These are phyloP conservation scores for Gambusia affinis DNA, from an alignment of 2,113 vertebrate species.

Conservation along the genomic window DNA sequence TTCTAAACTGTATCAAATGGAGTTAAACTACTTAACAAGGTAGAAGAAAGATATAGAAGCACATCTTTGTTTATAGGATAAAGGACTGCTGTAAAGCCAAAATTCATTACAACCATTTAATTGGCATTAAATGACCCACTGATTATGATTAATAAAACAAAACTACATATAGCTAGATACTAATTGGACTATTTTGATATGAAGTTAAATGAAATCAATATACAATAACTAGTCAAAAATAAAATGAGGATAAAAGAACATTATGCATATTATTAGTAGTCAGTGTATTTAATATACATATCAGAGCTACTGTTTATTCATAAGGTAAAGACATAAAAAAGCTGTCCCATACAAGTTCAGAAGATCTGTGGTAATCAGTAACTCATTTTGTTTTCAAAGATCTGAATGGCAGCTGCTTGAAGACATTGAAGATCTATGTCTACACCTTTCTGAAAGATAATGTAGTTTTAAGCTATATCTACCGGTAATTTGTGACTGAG, in stretches of 20 bases:
- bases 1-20: too few relatives aligned
- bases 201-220: too few relatives aligned
- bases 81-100: too few relatives aligned
- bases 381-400: slow-evolving; percentile 20
- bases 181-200: not conserved
- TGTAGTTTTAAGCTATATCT: slow-evolving; percentile 37
- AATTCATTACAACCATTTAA: too few relatives aligned
- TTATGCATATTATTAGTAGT: not conserved
- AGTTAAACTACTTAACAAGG: too few relatives aligned
- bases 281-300: not conserved
- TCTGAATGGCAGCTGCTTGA: slow-evolving; percentile 25
- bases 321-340: slow-evolving; percentile 46
- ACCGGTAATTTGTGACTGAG: slow-evolving; percentile 26
- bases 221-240: not conserved
- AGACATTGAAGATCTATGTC: slow-evolving; percentile 41
- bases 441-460: slow-evolving; percentile 38
- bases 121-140: not conserved
- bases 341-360: slow-evolving; percentile 12
- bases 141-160: not conserved
- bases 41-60: too few relatives aligned
- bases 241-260: not conserved
- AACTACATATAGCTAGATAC: not conserved
- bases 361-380: slow-evolving; percentile 21
- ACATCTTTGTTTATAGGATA: too few relatives aligned
- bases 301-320: slow-evolving; percentile 38